Evolutionary conservation across 2,113 vertebrate species (phyloP).

Genomic region (Macaca nemestrina): DNA sequence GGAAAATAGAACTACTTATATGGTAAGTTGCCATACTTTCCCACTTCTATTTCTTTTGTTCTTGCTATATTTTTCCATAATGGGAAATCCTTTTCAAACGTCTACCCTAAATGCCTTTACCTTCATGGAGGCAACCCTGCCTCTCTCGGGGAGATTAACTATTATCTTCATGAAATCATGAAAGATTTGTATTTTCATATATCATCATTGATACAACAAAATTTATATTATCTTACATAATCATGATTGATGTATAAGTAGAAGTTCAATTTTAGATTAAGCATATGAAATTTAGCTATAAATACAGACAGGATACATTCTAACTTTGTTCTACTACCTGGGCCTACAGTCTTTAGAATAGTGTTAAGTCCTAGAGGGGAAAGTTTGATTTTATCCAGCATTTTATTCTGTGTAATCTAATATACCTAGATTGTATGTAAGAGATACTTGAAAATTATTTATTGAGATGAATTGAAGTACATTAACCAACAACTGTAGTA

Average conservation of each 20-base stretch:
- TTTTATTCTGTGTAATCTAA: neutral
- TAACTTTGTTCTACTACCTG: neutral
- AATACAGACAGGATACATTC: neutral
- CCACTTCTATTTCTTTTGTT: neutral
- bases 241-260: neutral
- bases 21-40: neutral
- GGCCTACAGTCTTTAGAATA: neutral
- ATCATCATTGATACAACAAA: neutral
- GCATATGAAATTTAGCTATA: neutral
- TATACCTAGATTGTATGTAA: neutral
- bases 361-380: neutral
- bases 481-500: neutral
- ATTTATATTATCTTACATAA: neutral
- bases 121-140: neutral
- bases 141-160: neutral
- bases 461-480: neutral
- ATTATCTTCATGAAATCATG: neutral
- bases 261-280: slow-evolving; percentile 17
- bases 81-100: neutral
- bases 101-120: neutral
- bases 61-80: neutral
- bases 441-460: neutral
- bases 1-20: neutral
- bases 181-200: neutral
- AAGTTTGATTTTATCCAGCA: neutral